Base-by-base conservation (phyloP, 2,888 invertebrate genomes). In the Oscheius sp. region DNA sequence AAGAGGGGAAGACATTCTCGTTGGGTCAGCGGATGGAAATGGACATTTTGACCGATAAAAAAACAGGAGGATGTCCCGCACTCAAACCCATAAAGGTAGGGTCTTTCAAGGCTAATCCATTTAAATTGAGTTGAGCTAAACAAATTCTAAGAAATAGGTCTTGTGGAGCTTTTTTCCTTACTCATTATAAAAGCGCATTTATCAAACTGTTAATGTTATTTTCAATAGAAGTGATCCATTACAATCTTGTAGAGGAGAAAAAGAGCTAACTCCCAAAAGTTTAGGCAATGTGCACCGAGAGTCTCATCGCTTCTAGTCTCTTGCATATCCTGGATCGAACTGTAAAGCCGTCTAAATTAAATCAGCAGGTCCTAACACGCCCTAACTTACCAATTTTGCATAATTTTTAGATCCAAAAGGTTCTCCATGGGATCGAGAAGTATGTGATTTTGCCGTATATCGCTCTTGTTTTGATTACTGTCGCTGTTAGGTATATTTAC, bases 271-370 rank as follows among this genome's bases (percentile, higher is more conserved):
- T 39, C 15, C 8, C 39, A 31, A n/a, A 8, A 27, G 69, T 68
- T n/a, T 37, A 78, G 75, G 73, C 74, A 25, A 58, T 20, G 4
- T 31, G 37, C 5, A 29, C 20, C n/a, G 55, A 66, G 31, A 66
- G 55, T 39, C 42, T 42, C 20, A 34, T 66, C 3, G 31, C n/a
- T 15, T 27, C 29, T n/a, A 27, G 55, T 4, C n/a, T 48, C 17
- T 10, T 25, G 0, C 53, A 46, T 17, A 33, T 23, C 52, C 37
- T 55, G 37, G 27, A 45, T 2, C 29, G n/a, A 17, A 23, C 33
- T 20, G 27, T 34, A 2, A 25, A 48, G 6, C 42, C 55, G 2
- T 55, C 53, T 2, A 45, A 37, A 8, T n/a, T 52, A 20, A 15
- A 31, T 4, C 33, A 53, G 27, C 52, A 65, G 46, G 45, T 25